Base-by-base conservation (phyloP, 2,797 vertebrate genomes). In the Cirrhinus mrigala region DNA sequence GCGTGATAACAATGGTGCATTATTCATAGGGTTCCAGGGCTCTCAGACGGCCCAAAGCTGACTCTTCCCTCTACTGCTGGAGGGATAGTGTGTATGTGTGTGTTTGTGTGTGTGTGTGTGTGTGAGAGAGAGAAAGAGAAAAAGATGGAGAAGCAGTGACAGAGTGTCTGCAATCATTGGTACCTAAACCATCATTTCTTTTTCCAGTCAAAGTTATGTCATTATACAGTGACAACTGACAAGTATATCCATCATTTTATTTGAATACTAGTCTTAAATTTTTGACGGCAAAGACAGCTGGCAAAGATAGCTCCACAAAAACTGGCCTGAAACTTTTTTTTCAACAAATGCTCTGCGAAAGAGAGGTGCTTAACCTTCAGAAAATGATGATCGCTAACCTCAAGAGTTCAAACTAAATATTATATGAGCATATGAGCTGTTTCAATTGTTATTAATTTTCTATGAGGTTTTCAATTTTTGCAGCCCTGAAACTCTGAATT, bases 1-100 rank as follows among this genome's bases (percentile, higher is more conserved):
- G 89, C 85, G 52, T 86, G 91, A 83, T 82, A 92, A 91, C 86
- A 92, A 90, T 87, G 85, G 89, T 91, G 79, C 90, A 93, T 90
- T 78, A 92, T 75, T 68, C 81, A 93, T 93, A 86, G 1, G 12
- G 46, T 75, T 84, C 81, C 81, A 70, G 86, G 81, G 83, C 76
- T 78, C 82, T 79, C 73, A 69, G 82, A 86, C 84, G 54, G 66
- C 54, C 81, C 82, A 77, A 82, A 88, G 84, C 58, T 83, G 44
- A 73, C 60, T 85, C 48, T 77, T 83, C 20, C 58, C 76, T 52
- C 85, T 75, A 66, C 75, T 80, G 69, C 81, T 86, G 70, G 83
- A 82, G 60, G 50, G 83, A 85, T 71, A 44, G 68, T 74, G 20
- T 76, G 79, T 50, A 29, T 71, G 79, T 40, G 40, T 37, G 33